Base-by-base conservation (phyloP, 2,888 invertebrate genomes). In the Eupeodes latifasciatus region DNA sequence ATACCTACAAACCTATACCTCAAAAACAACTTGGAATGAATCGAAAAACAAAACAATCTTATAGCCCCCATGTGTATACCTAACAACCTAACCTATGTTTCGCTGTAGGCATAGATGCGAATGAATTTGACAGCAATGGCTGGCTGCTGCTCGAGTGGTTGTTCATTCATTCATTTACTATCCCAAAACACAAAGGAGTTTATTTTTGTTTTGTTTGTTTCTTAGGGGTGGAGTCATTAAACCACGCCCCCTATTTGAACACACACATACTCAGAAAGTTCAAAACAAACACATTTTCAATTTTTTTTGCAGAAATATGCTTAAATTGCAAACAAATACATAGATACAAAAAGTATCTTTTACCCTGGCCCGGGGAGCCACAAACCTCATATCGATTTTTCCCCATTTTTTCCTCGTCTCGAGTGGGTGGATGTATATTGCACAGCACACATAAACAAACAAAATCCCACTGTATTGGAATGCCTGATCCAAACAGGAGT, bases 71-170 rank as follows among this genome's bases (percentile, higher is more conserved):
- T 72, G 57, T 72, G 59, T 59, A 1, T 2, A 40, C 27, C 27
- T 27, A 9, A 40, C 40, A 40, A 9, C 6, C 6, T 64, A 14
- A 2, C 6, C 5, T 44, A n/a, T 40, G 12, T 14, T 66, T 57
- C 1, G 59, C 14, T 14, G 57, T 57, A 11, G 11, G 55, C 19
- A 11, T 34, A 9, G 16, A 55, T 64, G 55, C 36, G 27, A 57
- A 44, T 74, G 74, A 71, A 78, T 81, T 69, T 66, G 72, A 74
- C 88, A 88, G 85, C 85, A 85, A 88, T 88, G 88, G 88, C 88
- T 88, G 88, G 81, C 78, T 80, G 14, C 72, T 44, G 57, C 27
- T 55, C 4, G 40, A 7, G 5, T 9, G 6, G 2, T 36, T 3
- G 34, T 59, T 59, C 59, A 59, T 59, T 59, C 79, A 74, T 78